These are phyloP conservation scores for Cheirogaleus major DNA, from an alignment of 2,797 vertebrate species.

Conservation along the genomic window DNA sequence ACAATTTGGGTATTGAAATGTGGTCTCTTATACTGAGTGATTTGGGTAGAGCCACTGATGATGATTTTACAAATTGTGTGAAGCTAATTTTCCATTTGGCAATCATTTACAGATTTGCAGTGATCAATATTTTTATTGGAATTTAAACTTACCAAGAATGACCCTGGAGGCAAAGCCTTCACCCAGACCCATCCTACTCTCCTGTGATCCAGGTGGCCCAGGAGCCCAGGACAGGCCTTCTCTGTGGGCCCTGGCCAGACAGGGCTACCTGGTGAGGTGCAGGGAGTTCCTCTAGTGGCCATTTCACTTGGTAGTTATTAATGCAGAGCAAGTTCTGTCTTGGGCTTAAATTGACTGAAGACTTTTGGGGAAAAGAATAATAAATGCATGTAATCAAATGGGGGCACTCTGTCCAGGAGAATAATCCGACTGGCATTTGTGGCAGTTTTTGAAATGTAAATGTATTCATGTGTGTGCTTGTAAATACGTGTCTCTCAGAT, in stretches of 20 bases:
- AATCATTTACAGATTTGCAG: conserved; percentile 66
- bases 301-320: conserved; percentile 5
- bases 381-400: conserved; percentile 56
- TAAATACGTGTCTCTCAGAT: conserved; percentile 95
- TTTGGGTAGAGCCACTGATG: conserved; percentile 49
- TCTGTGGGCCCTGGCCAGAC: background rate
- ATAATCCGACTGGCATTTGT: conserved; percentile 90
- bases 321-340: conserved; percentile 44
- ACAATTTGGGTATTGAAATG: conserved; percentile 64
- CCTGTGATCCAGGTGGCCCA: background rate
- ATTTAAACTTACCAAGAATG: conserved; percentile 59
- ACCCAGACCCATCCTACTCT: background rate
- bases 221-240: background rate
- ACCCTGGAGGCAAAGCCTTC: conserved; percentile 48
- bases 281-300: conserved; percentile 45
- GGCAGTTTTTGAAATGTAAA: conserved; percentile 93
- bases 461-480: conserved; percentile 94
- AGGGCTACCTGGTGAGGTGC: background rate
- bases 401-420: conserved; percentile 76
- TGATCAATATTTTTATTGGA: conserved; percentile 64
- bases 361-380: conserved; percentile 51
- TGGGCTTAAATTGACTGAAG: conserved; percentile 55
- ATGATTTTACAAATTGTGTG: conserved; percentile 69
- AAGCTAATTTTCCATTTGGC: conserved; percentile 54
- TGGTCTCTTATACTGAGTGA: conserved; percentile 42